phyloP scores from a whole-genome alignment of 1,140 invertebrate species.

The Papilio helenus region DNA sequence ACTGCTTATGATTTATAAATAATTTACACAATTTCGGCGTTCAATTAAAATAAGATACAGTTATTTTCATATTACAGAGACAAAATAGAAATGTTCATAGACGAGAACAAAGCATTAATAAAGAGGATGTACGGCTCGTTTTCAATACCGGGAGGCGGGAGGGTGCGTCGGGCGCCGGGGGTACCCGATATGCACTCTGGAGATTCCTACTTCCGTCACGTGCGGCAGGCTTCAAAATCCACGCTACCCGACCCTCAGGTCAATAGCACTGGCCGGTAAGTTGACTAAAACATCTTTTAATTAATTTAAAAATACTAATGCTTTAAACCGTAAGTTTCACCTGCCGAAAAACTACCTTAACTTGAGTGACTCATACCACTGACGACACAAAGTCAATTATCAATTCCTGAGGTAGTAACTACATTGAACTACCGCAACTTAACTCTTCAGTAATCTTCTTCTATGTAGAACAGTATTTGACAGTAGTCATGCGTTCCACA shows the following conservation, averaged over 20 bases:
- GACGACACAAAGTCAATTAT: too few relatives aligned
- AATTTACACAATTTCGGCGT: background rate
- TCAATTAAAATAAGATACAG: background rate
- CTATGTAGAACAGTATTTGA: too few relatives aligned
- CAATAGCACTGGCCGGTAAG: constrained; percentile 66
- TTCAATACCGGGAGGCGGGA: constrained; percentile 81
- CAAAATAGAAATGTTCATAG: constrained; percentile 94
- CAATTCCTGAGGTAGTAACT: too few relatives aligned
- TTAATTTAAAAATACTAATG: background rate
- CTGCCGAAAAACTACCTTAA: too few relatives aligned
- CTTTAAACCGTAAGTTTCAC: background rate
- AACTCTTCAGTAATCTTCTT: too few relatives aligned
- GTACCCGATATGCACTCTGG: constrained; percentile 81
- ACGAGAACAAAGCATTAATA: constrained; percentile 96
- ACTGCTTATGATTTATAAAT: background rate
- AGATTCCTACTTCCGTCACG: constrained; percentile 73
- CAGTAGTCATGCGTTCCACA: too few relatives aligned
- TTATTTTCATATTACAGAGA: constrained; percentile 86
- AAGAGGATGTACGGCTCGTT: constrained; percentile 96
- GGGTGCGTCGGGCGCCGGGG: constrained; percentile 80
- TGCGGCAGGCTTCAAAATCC: constrained; percentile 61
- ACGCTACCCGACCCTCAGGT: constrained; percentile 60
- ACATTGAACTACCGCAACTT: too few relatives aligned
- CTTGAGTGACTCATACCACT: too few relatives aligned
- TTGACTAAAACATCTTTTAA: background rate